Conservation (phyloP, 2,888 invertebrate genomes). For the Leptinotarsa rubiginosa region DNA sequence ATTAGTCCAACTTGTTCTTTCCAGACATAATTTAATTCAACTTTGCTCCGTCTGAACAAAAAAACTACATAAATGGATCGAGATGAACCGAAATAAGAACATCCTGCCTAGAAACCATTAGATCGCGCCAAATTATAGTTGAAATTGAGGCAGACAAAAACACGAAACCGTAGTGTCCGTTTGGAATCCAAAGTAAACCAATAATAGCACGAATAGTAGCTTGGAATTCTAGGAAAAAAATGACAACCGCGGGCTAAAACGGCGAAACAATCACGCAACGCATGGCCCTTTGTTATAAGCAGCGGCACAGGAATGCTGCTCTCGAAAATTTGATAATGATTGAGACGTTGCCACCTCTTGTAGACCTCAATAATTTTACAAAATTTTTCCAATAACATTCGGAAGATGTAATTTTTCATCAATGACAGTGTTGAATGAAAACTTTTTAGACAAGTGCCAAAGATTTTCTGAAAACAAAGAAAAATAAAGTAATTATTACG, state of each 20-base stretch:
- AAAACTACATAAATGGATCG: constrained; percentile 13
- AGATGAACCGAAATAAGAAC: constrained; percentile 21
- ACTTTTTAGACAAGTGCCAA: too few species aligned
- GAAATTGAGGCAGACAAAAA: constrained; percentile 25
- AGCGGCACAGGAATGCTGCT: constrained; percentile 32
- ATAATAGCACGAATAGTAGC: constrained; percentile 50
- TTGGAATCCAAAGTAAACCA: constrained; percentile 42
- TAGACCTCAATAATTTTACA: neutral
- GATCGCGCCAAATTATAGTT: constrained; percentile 19
- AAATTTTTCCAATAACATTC: neutral
- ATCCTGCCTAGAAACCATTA: constrained; percentile 21
- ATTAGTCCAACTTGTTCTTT: neutral
- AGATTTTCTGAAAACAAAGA: too few species aligned
- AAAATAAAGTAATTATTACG: too few species aligned
- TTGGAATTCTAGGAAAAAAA: constrained; percentile 53
- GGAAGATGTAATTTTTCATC: too few species aligned
- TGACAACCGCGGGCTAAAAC: constrained; percentile 60
- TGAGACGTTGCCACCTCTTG: neutral
- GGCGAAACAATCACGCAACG: constrained; percentile 59
- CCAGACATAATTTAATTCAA: constrained; percentile 1
- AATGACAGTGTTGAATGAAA: too few species aligned
- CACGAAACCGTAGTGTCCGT: constrained; percentile 28
- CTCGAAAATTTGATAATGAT: constrained; percentile 31
- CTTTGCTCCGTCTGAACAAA: neutral
- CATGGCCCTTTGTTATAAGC: constrained; percentile 35